Conservation (phyloP, 53 echinoderm and acorn worm species). For the Paracentrotus lividus region DNA sequence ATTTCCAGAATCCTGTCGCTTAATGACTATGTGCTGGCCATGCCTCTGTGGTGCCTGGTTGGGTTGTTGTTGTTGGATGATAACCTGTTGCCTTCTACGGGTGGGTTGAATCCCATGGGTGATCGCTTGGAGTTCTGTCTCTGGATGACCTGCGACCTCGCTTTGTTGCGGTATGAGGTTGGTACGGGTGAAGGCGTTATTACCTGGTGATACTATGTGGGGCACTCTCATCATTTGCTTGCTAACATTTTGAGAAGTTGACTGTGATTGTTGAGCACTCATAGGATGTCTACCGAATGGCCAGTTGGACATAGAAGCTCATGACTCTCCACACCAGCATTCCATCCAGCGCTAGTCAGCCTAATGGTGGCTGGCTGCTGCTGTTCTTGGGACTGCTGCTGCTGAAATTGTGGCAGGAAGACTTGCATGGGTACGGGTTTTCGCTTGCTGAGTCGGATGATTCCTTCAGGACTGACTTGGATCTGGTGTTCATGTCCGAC, state of each 20-base stretch:
- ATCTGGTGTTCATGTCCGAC: slow-evolving; percentile 70
- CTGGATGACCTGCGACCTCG: slow-evolving; percentile 64
- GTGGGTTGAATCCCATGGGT: slow-evolving; percentile 20
- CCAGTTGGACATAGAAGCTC: slow-evolving; percentile 50
- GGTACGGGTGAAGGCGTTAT: slow-evolving; percentile 60
- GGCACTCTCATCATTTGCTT: slow-evolving; percentile 54
- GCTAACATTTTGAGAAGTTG: slow-evolving; percentile 32
- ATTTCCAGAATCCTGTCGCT: slow-evolving; percentile 49
- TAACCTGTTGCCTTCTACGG: slow-evolving; percentile 28
- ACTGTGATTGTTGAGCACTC: not conserved
- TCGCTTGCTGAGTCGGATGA: slow-evolving; percentile 77
- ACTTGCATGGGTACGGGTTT: slow-evolving; percentile 73
- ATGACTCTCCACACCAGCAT: not conserved
- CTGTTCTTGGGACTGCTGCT: slow-evolving; percentile 45
- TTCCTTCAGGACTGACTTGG: slow-evolving; percentile 77
- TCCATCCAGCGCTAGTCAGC: slow-evolving; percentile 5
- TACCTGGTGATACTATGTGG: slow-evolving; percentile 59
- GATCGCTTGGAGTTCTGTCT: slow-evolving; percentile 32
- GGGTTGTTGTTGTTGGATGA: slow-evolving; percentile 41
- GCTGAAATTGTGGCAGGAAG: slow-evolving; percentile 60
- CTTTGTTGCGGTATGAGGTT: slow-evolving; percentile 19
- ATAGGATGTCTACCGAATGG: slow-evolving; percentile 22
- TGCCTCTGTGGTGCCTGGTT: slow-evolving; percentile 5
- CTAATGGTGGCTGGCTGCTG: slow-evolving; percentile 61
- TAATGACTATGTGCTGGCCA: slow-evolving; percentile 46